Conservation (phyloP, 2,797 vertebrate genomes). For the Gallirallus australis region DNA sequence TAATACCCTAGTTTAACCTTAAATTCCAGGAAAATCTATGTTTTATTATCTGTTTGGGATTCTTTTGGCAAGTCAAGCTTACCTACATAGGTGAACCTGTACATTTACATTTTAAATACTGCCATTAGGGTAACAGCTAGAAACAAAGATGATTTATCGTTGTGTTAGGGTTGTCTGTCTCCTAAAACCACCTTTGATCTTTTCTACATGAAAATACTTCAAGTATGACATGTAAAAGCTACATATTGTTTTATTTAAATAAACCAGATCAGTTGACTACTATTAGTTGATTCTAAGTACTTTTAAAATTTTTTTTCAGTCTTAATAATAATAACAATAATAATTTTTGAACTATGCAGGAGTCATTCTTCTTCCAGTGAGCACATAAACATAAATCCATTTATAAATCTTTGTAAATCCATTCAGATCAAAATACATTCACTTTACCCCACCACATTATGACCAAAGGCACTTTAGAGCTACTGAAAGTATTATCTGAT, state of each 20-base stretch:
- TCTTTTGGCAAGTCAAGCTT: background rate
- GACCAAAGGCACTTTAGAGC: background rate
- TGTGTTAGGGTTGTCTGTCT: rapidly evolving
- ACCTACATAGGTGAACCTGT: background rate
- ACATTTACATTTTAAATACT: background rate
- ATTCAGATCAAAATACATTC: background rate
- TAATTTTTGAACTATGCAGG: background rate
- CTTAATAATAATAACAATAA: background rate
- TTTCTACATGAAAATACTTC: background rate
- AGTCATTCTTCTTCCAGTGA: background rate
- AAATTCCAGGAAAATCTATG: background rate
- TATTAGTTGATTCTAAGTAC: background rate
- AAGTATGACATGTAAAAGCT: background rate
- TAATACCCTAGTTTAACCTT: background rate
- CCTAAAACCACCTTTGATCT: background rate
- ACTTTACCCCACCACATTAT: background rate
- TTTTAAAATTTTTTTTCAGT: background rate
- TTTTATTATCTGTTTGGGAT: background rate
- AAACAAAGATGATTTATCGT: background rate
- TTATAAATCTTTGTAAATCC: background rate
- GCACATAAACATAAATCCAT: background rate
- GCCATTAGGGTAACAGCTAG: background rate
- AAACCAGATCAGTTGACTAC: background rate
- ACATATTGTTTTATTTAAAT: background rate
- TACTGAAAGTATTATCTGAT: background rate